Conservation (phyloP, 2,797 vertebrate genomes). For the Streptopelia turtur region DNA sequence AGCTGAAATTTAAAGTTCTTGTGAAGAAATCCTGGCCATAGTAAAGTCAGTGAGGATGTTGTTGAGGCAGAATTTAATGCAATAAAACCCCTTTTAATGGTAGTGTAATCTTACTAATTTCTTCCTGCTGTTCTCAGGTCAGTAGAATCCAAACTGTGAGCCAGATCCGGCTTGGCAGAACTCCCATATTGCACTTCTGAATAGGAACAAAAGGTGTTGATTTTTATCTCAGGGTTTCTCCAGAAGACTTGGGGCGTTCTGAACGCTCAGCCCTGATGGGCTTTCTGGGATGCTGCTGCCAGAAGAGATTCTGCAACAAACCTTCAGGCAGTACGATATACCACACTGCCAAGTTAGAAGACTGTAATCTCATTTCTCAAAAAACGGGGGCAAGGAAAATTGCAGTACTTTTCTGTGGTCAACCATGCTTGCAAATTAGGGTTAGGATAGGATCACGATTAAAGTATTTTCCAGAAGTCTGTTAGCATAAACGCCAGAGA, state of each 20-base stretch:
- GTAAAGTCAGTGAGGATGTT: background rate
- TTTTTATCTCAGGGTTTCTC: background rate
- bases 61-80: background rate
- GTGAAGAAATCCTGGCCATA: background rate
- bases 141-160: background rate
- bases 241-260: background rate
- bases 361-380: background rate
- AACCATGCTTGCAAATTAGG: background rate
- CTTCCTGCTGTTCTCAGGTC: background rate
- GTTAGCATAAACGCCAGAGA: background rate
- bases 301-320: accelerated
- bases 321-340: accelerated
- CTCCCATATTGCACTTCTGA: background rate
- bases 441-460: background rate
- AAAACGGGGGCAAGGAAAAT: background rate
- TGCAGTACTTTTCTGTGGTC: background rate
- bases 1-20: conserved; percentile 34
- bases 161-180: background rate
- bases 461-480: background rate
- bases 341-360: accelerated
- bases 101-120: background rate
- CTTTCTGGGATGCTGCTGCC: background rate
- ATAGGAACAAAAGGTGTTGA: background rate
- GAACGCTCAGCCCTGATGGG: background rate
- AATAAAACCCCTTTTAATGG: background rate